phyloP scores from a whole-genome alignment of 2,113 vertebrate species.

The Pogonocichla stellata region DNA sequence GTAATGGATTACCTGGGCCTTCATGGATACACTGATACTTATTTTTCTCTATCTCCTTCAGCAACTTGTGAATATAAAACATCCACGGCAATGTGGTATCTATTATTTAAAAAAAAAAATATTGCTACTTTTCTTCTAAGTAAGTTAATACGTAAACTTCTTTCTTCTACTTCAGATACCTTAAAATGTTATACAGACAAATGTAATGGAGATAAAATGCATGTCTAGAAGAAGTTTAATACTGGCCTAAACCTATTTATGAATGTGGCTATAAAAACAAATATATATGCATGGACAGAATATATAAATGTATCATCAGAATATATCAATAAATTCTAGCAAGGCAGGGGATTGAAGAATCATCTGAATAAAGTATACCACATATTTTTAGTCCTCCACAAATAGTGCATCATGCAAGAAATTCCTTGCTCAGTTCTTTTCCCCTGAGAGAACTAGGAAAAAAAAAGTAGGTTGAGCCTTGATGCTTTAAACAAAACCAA shows the following conservation, averaged over 20 bases:
- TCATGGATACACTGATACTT: neutral
- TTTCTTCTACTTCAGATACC: neutral
- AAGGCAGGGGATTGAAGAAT: neutral
- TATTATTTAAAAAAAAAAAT: neutral
- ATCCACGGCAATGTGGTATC: neutral
- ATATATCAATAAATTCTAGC: neutral
- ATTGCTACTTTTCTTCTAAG: neutral
- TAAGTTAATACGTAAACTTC: neutral
- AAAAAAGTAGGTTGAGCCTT: neutral
- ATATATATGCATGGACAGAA: neutral
- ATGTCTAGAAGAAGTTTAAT: neutral
- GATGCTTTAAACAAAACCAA: neutral
- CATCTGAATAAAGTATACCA: neutral
- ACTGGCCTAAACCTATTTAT: neutral
- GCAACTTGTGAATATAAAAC: neutral
- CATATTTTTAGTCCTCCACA: neutral
- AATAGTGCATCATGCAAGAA: neutral
- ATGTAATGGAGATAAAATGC: slow-evolving; percentile 14
- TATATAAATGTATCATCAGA: neutral
- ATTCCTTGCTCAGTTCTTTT: neutral
- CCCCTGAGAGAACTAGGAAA: neutral
- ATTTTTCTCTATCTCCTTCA: neutral
- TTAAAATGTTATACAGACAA: neutral
- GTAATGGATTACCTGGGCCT: neutral
- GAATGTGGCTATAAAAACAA: neutral